Base-by-base conservation (phyloP, 2,888 invertebrate species). In the Andricus curvator region DNA sequence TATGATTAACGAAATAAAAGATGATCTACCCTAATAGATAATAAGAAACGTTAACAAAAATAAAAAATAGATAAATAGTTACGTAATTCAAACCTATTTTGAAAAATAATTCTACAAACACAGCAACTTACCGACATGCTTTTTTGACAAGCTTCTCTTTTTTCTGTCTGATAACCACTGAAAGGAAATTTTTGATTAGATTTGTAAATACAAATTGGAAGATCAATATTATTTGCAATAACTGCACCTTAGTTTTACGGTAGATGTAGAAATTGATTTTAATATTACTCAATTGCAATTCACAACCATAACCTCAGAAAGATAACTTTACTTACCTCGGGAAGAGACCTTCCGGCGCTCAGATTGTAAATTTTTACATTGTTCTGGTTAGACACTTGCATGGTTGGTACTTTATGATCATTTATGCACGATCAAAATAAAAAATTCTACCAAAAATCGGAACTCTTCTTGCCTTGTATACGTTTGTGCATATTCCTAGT, bases 331-430 rank as follows among this genome's bases (percentile, higher is more conserved):
- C 25, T 95, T 95, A 98, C 98, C 94, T 99, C 99, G 83, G 99
- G 99, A 84, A 99, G 94, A 44, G 98, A 97, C 94, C 99, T 99
- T 84, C 99, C 99, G 84, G 97, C 97, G 93, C 98, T 99, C 66
- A 99, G 94, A 94, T 99, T 99, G 92, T 99, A 99, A 84, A 99
- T 98, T 94, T 99, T 99, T 62, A 99, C 96, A 93, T 99, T 97
- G 93, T 99, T 99, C 80, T 97, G 96, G 93, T 97, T 97, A 74
- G 97, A 97, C 78, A 98, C 97, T 93, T 98, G 97, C 99, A 99
- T 99, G 91, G 91, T 94, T 80, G 62, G 78, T n/a, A 33, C 66
- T 67, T 77, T 70, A 70, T 66, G 74, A 66, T 70, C 51, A 78
- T 25, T 65, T 68, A 37, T 68, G 20, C 22, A 56, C 74, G n/a